Evolutionary conservation across 1,140 invertebrate species (phyloP).

Genomic region (Conus ventricosus): DNA sequence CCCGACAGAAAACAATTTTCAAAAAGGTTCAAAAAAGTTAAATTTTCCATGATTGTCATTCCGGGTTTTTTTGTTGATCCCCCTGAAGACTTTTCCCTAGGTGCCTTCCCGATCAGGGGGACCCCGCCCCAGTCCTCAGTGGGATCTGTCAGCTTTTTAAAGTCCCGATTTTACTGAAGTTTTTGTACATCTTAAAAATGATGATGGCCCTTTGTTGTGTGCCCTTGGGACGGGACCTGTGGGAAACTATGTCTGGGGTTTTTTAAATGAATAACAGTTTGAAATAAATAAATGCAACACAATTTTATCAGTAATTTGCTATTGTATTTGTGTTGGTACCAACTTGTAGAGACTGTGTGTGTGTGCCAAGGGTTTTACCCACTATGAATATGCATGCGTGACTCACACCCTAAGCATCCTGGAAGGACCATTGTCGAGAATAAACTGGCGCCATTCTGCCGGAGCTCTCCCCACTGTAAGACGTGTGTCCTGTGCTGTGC

Average conservation of each 20-base stretch:
- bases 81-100: conserved; percentile 88
- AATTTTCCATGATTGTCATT: background rate
- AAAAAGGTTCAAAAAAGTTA: background rate
- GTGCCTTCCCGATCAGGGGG: conserved; percentile 90
- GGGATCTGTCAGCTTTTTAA: conserved; percentile 83
- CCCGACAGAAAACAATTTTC: background rate
- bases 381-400: no score
- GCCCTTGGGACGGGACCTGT: background rate
- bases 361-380: no score
- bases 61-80: conserved; percentile 80
- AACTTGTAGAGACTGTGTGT: no score
- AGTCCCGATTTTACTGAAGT: conserved; percentile 76
- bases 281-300: no score
- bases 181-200: conserved; percentile 65
- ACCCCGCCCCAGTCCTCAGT: conserved; percentile 82
- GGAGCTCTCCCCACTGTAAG: no score
- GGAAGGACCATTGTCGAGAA: no score
- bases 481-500: no score
- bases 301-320: background rate
- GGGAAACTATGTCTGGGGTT: background rate
- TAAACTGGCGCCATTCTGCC: no score
- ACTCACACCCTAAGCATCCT: no score
- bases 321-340: no score
- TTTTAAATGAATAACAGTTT: background rate
- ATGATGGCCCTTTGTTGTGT: background rate